Percentiles rank a stretch among this genome's conserved stretches.
phyloP scores from a whole-genome alignment of 2,888 invertebrate species.

The Clistopyga incitator region DNA sequence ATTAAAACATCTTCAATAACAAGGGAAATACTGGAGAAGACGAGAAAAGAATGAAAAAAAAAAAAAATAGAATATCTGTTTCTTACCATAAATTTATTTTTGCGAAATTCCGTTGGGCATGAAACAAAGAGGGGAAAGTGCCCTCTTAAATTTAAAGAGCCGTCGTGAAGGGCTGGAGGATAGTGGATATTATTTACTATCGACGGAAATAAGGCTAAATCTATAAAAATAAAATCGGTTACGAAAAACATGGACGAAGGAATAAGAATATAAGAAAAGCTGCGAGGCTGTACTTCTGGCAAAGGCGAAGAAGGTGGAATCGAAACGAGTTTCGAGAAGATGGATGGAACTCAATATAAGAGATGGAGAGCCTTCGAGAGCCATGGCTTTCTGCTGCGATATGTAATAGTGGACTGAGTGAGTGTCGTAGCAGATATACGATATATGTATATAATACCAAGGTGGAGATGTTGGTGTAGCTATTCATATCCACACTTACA shows the following conservation, averaged over 20 bases:
- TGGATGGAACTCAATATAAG: conserved; percentile 63
- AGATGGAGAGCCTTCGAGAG: conserved; percentile 47
- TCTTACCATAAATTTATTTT: too few species aligned
- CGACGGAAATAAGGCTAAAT: too few species aligned
- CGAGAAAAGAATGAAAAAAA: too few species aligned
- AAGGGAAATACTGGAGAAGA: too few species aligned
- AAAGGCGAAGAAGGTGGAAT: conserved; percentile 29
- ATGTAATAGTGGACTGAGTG: conserved; percentile 6
- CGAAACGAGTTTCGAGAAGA: conserved; percentile 44
- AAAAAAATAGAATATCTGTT: too few species aligned
- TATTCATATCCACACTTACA: conserved; percentile 31
- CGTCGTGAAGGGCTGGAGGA: too few species aligned
- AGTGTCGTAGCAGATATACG: conserved; percentile 1
- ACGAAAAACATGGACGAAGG: neutral
- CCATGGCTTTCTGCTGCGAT: conserved; percentile 35
- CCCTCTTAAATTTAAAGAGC: too few species aligned
- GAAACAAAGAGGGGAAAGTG: too few species aligned
- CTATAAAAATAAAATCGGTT: conserved; percentile 3
- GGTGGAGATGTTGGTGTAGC: neutral
- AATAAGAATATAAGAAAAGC: conserved; percentile 29
- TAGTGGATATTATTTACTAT: too few species aligned
- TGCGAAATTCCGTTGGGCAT: too few species aligned
- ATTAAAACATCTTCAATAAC: too few species aligned
- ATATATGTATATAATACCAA: too few species aligned
- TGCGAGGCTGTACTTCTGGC: conserved; percentile 1